These are phyloP conservation scores for Sterrhoptilus dennistouni DNA, from an alignment of 2,113 vertebrate genomes.

Conservation along the genomic window DNA sequence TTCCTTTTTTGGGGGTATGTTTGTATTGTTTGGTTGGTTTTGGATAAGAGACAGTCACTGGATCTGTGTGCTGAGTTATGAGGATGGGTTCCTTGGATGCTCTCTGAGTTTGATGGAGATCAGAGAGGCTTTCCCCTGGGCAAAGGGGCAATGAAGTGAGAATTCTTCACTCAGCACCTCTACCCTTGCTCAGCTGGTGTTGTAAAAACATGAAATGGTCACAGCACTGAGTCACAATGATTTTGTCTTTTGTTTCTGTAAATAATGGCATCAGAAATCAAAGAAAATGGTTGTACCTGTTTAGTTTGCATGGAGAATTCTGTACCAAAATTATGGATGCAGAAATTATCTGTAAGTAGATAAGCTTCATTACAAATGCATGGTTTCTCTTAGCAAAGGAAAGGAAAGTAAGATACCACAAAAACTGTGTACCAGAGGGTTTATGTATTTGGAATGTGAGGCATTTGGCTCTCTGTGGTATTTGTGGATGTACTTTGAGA, in stretches of 20 bases:
- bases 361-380: background rate
- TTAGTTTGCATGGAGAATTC: background rate
- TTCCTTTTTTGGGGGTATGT: rapidly evolving
- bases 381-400: background rate
- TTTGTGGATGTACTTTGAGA: background rate
- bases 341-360: background rate
- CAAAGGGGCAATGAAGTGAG: background rate
- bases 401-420: background rate
- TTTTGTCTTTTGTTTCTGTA: background rate
- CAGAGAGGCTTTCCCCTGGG: background rate
- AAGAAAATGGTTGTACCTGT: background rate
- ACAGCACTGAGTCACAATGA: background rate
- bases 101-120: background rate
- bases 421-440: background rate
- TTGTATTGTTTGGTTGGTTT: background rate
- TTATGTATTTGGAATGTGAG: background rate
- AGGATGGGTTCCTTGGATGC: background rate
- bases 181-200: background rate
- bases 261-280: background rate
- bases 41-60: background rate
- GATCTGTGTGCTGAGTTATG: rapidly evolving
- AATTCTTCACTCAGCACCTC: background rate
- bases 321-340: background rate
- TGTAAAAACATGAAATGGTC: background rate
- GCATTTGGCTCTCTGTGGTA: background rate